Evolutionary conservation across 2,797 vertebrate species (phyloP).

Genomic region (Phrynocephalus vlangalii): DNA sequence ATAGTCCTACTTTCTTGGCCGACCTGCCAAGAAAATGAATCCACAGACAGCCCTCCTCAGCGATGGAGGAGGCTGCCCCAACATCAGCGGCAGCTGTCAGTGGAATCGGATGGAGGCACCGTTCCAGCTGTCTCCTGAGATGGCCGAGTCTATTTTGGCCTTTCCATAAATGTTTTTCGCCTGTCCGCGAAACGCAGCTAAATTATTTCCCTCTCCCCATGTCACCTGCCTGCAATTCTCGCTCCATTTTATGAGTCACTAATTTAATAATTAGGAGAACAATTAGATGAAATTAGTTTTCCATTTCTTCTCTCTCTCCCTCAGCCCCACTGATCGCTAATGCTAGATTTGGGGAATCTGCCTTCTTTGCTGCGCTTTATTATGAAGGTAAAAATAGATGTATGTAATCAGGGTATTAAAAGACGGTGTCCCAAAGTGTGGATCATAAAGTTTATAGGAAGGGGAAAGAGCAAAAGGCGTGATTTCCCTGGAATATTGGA

Average conservation of each 20-base stretch:
- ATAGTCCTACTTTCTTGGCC: too few relatives aligned
- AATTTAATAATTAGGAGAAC: constrained; percentile 23
- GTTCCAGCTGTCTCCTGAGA: too few relatives aligned
- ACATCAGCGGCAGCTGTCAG: too few relatives aligned
- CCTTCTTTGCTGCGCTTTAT: neutral
- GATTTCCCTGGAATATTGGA: neutral
- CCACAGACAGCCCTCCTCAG: too few relatives aligned
- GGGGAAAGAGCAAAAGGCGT: neutral
- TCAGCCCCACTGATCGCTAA: neutral
- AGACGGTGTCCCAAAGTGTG: neutral
- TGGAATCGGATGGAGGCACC: too few relatives aligned
- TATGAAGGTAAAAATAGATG: constrained; percentile 16
- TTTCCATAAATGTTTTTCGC: neutral
- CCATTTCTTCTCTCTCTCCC: too few relatives aligned
- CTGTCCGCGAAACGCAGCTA: neutral
- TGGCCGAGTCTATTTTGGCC: neutral
- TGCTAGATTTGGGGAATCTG: neutral
- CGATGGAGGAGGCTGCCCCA: too few relatives aligned
- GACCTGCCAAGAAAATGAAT: too few relatives aligned
- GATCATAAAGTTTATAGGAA: neutral
- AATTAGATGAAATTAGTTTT: constrained; percentile 22
- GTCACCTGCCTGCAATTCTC: neutral
- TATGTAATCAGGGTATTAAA: neutral
- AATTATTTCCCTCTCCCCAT: neutral
- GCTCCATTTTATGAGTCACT: neutral